Evolutionary conservation across 2,113 vertebrate species (phyloP).

Genomic region (Rhinolophus sinicus): DNA sequence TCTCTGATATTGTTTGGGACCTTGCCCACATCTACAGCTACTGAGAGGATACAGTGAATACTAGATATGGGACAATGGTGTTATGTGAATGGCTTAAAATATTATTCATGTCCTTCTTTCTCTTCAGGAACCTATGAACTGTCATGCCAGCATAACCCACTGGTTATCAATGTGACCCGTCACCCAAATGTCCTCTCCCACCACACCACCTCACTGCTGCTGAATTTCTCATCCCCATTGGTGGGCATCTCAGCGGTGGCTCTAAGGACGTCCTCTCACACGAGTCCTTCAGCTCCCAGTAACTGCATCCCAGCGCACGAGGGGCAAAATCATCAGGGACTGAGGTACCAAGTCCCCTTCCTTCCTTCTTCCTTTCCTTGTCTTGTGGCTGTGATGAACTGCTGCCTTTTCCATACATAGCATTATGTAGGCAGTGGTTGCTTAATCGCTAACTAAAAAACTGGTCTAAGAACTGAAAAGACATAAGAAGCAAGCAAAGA

Average conservation of each 20-base stretch:
- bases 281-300: conserved; percentile 84
- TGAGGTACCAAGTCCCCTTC: conserved; percentile 79
- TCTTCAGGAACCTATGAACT: conserved; percentile 89
- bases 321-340: conserved; percentile 84
- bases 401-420: neutral
- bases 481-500: conserved; percentile 11
- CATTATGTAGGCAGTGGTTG: neutral
- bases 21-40: neutral
- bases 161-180: conserved; percentile 89
- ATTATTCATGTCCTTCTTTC: neutral
- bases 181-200: conserved; percentile 82
- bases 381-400: neutral
- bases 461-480: neutral
- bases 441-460: neutral
- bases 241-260: conserved; percentile 93
- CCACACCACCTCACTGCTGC: conserved; percentile 84
- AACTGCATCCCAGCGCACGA: conserved; percentile 88
- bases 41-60: neutral
- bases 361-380: neutral
- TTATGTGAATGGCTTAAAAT: neutral
- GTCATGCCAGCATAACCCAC: conserved; percentile 92
- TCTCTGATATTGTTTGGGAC: neutral
- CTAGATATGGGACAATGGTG: neutral
- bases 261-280: conserved; percentile 88
- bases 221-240: conserved; percentile 91